Percentiles rank a stretch among this genome's conserved stretches.
Evolutionary conservation across 2,797 vertebrate species (phyloP).

Genomic region (Lerista edwardsae): DNA sequence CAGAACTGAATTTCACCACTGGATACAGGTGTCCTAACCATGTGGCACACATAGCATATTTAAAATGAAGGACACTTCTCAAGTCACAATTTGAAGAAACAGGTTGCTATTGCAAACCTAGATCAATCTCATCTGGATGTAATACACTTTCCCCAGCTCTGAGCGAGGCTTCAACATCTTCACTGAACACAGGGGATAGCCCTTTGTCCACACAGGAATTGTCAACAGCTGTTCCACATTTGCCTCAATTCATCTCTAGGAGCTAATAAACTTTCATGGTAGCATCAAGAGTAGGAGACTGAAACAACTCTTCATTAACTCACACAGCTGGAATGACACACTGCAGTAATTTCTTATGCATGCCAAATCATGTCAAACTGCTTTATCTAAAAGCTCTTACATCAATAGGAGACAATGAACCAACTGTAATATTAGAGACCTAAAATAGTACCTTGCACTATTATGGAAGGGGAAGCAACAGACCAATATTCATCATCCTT

Average conservation of each 20-base stretch:
- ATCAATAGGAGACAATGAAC: not conserved
- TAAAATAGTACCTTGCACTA: not conserved
- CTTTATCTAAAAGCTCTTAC: conserved; percentile 16
- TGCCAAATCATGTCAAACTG: not conserved
- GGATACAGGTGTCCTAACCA: not conserved
- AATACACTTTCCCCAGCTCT: not conserved
- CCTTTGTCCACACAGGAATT: not conserved
- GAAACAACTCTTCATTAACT: conserved; percentile 32
- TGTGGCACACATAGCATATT: not conserved
- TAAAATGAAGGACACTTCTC: not conserved
- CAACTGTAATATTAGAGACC: not conserved
- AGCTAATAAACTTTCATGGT: conserved; percentile 3
- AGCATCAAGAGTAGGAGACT: conserved; percentile 20
- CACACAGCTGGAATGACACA: conserved; percentile 13
- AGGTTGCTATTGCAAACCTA: not conserved
- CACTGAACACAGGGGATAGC: not conserved
- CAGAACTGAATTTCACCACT: no score
- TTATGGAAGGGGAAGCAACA: conserved; percentile 9
- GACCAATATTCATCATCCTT: conserved; percentile 16
- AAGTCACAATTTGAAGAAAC: not conserved
- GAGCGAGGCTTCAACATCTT: not conserved
- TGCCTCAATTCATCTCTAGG: not conserved
- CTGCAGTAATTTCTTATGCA: conserved; percentile 22
- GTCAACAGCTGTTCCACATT: conserved; percentile 17
- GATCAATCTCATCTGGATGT: not conserved